Percentiles rank a stretch among this genome's conserved stretches.
These are phyloP conservation scores for Beroe forskalii DNA, from an alignment of 37 sponge, comb jelly and placozoan genomes.

Conservation along the genomic window DNA sequence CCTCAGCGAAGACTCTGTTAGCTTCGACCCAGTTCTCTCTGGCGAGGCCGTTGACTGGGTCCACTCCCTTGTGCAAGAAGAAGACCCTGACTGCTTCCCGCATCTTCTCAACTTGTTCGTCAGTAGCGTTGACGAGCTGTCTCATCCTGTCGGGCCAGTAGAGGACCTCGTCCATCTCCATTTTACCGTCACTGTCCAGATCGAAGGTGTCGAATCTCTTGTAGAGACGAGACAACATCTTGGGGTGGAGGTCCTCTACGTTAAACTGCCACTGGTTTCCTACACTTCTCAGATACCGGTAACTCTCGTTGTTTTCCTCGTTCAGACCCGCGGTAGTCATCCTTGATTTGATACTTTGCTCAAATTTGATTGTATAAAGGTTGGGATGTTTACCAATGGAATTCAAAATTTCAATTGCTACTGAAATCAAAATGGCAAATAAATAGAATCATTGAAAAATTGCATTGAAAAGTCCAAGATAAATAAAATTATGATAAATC, in stretches of 20 bases:
- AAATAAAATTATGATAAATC: no score
- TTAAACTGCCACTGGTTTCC: slow-evolving; percentile 39
- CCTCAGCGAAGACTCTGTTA: slow-evolving; percentile 55
- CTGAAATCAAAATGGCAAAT: no score
- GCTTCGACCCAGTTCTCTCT: slow-evolving; percentile 46
- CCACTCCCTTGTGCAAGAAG: slow-evolving; percentile 41
- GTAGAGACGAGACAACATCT: slow-evolving; percentile 59
- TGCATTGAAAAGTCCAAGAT: no score
- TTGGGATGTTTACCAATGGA: no score
- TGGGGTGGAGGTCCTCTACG: slow-evolving; percentile 56
- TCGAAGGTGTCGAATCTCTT: slow-evolving; percentile 59
- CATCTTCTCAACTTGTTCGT: slow-evolving; percentile 52
- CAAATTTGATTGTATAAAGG: no score
- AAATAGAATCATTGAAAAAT: no score
- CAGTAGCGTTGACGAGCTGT: slow-evolving; percentile 58
- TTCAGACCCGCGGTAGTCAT: not conserved
- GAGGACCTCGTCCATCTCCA: slow-evolving; percentile 49
- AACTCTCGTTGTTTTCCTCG: slow-evolving; percentile 46
- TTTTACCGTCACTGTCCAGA: slow-evolving; percentile 41
- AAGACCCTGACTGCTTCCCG: slow-evolving; percentile 3
- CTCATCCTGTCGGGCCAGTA: slow-evolving; percentile 63
- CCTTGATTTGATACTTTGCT: not conserved
- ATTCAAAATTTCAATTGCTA: no score
- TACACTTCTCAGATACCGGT: slow-evolving; percentile 27
- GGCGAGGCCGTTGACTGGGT: not conserved